Conservation (phyloP, 2,888 invertebrate genomes). For the Cheilosia urbana region DNA sequence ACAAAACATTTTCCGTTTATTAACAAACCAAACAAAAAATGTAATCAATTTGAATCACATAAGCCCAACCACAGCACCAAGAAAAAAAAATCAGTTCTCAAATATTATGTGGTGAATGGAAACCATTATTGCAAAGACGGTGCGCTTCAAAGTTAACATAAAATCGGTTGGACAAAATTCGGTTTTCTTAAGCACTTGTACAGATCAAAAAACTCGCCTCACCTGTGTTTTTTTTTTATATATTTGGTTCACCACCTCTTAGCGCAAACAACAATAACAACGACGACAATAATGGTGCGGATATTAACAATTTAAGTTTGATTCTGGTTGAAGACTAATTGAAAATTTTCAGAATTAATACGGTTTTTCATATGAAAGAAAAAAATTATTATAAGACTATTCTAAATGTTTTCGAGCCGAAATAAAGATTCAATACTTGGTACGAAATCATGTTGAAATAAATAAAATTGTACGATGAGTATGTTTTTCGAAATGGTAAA, state of each 20-base stretch:
- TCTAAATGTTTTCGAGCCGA: not conserved
- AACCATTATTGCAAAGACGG: slow-evolving; percentile 68
- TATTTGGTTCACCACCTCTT: slow-evolving; percentile 35
- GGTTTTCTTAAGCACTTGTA: slow-evolving; percentile 43
- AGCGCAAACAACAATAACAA: slow-evolving; percentile 37
- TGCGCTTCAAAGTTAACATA: slow-evolving; percentile 66
- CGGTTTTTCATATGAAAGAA: slow-evolving; percentile 58
- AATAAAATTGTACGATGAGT: not conserved
- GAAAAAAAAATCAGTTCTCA: slow-evolving; percentile 3
- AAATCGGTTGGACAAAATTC: slow-evolving; percentile 53
- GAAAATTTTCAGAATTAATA: slow-evolving; percentile 40
- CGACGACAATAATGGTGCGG: slow-evolving; percentile 22
- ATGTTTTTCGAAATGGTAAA: not conserved
- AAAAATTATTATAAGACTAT: not conserved
- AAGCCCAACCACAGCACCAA: slow-evolving; percentile 75
- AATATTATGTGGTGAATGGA: slow-evolving; percentile 48
- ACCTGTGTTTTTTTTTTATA: slow-evolving; percentile 37
- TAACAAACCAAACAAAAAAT: slow-evolving; percentile 20
- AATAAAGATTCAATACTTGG: not conserved
- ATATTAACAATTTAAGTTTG: slow-evolving; percentile 65
- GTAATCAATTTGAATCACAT: slow-evolving; percentile 32
- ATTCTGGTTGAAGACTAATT: slow-evolving; percentile 58
- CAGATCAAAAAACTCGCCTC: slow-evolving; percentile 62
- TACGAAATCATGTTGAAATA: too few species aligned
- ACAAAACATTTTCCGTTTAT: slow-evolving; percentile 2